phyloP scores from a whole-genome alignment of 2,888 invertebrate genomes.

The Lathronympha strigana region DNA sequence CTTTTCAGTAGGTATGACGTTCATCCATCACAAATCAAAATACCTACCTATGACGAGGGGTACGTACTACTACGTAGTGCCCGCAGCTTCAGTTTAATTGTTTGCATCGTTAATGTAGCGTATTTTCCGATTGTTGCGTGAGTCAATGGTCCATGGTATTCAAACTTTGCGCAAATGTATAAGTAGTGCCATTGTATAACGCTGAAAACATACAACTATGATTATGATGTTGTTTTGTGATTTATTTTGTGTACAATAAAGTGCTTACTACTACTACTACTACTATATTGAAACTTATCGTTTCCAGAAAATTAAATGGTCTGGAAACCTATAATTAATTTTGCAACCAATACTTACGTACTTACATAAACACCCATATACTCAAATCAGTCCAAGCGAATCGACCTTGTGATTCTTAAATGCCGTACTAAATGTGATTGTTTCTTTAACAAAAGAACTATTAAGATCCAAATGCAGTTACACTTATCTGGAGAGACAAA shows the following conservation, averaged over 20 bases:
- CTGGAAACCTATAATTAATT: not conserved
- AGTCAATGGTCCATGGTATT: not conserved
- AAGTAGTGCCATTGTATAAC: too few relatives aligned
- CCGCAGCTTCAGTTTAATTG: constrained; percentile 7
- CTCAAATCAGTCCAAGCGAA: not conserved
- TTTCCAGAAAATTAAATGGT: too few relatives aligned
- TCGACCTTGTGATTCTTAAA: constrained; percentile 28
- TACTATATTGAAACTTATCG: too few relatives aligned
- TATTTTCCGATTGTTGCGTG: constrained; percentile 27
- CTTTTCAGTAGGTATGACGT: not conserved
- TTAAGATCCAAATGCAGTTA: constrained; percentile 34
- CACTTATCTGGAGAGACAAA: constrained; percentile 39
- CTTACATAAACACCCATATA: constrained; percentile 1
- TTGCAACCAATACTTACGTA: not conserved
- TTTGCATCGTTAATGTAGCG: constrained; percentile 17
- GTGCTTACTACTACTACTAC: too few relatives aligned
- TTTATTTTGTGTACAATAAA: too few relatives aligned
- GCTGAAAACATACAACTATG: not conserved
- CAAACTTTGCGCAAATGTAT: constrained; percentile 17
- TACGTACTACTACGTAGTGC: too few relatives aligned
- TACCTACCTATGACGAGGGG: too few relatives aligned
- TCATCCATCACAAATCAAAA: not conserved
- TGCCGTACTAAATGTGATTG: constrained; percentile 30
- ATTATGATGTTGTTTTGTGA: not conserved
- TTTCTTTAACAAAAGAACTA: constrained; percentile 38